These are phyloP conservation scores for Calyptomena viridis DNA, from an alignment of 2,113 vertebrate species.

Conservation along the genomic window DNA sequence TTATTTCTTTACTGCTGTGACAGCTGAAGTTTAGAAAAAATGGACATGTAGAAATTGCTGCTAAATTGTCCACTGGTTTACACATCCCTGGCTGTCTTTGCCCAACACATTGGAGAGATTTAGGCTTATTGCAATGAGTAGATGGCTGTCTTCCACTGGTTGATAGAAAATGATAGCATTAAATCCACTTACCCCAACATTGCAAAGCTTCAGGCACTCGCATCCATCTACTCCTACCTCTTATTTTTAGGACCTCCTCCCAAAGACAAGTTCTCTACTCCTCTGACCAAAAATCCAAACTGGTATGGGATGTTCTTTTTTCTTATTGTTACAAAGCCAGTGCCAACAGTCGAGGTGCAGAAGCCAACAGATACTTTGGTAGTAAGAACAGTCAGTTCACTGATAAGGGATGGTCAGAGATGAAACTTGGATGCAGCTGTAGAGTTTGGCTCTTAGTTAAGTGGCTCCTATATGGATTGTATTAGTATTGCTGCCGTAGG, in stretches of 20 bases:
- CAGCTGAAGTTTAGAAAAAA: not conserved
- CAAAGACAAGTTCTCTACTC: not conserved
- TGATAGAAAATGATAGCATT: not conserved
- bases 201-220: not conserved
- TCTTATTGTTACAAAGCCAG: not conserved
- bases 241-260: not conserved
- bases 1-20: not conserved
- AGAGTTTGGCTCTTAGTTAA: not conserved
- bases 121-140: not conserved
- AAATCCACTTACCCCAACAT: not conserved
- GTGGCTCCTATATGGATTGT: not conserved
- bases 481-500: not conserved
- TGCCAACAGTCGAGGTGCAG: not conserved
- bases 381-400: not conserved
- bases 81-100: fast-evolving
- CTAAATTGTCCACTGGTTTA: not conserved
- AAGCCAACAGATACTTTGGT: not conserved
- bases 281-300: not conserved
- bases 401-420: not conserved
- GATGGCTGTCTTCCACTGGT: not conserved
- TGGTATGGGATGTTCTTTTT: not conserved
- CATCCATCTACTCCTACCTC: not conserved
- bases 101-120: not conserved
- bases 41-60: not conserved
- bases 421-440: not conserved